These are phyloP conservation scores for Anguilla anguilla DNA, from an alignment of 2,797 vertebrate species.

Conservation along the genomic window DNA sequence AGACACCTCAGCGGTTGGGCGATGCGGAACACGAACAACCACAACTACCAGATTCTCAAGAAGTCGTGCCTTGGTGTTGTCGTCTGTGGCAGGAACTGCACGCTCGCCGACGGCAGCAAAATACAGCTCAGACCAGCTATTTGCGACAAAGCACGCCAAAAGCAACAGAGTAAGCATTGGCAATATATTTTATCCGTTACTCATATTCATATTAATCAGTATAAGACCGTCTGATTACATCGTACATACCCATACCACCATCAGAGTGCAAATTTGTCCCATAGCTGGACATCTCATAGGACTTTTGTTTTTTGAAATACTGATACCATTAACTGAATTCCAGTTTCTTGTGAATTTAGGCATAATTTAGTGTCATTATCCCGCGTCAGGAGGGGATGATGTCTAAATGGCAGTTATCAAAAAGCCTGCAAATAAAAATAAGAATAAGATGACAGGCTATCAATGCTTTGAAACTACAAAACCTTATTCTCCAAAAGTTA, in stretches of 20 bases:
- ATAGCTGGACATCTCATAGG: no score
- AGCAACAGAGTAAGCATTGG: constrained; percentile 86
- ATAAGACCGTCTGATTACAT: background rate
- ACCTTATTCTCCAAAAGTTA: background rate
- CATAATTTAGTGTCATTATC: background rate
- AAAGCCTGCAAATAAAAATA: background rate
- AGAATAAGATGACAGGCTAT: no score
- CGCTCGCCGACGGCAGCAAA: constrained; percentile 72
- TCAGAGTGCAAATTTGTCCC: no score
- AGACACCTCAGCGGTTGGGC: constrained; percentile 95
- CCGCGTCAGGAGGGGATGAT: background rate
- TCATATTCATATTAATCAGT: background rate
- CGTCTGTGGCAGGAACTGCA: constrained; percentile 82
- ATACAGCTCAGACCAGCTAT: constrained; percentile 91
- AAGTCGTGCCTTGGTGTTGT: constrained; percentile 96
- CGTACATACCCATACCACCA: background rate
- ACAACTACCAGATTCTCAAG: constrained; percentile 96
- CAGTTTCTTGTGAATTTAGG: background rate
- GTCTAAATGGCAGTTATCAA: background rate
- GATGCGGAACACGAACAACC: constrained; percentile 98
- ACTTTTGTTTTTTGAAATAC: background rate
- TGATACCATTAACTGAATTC: background rate
- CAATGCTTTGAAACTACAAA: background rate
- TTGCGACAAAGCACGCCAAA: constrained; percentile 93
- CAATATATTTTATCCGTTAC: background rate